Evolutionary conservation across 1,140 invertebrate genomes (phyloP).

Genomic region (Bradynema listronoti): DNA sequence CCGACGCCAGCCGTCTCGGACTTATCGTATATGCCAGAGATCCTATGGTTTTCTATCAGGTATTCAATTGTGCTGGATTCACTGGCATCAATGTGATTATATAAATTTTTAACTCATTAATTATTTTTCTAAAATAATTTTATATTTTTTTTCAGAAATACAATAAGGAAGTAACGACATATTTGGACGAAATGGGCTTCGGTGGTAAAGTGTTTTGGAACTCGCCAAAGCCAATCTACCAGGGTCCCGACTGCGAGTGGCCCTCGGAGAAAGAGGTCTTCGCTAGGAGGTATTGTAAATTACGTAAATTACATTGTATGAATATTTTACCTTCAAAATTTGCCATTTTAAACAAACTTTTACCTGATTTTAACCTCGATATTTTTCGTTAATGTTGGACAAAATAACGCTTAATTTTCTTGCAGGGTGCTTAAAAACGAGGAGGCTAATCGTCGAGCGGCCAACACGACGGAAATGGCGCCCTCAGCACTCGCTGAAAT

Average conservation of each 20-base stretch:
- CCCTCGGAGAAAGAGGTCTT: slow-evolving; percentile 58
- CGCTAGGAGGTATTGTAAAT: slow-evolving; percentile 42
- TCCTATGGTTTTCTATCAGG: slow-evolving; percentile 54
- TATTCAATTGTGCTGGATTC: slow-evolving; percentile 8
- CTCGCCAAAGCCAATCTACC: slow-evolving; percentile 54
- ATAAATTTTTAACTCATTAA: too few species aligned
- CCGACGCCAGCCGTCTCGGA: slow-evolving; percentile 53
- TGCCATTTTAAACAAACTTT: neutral
- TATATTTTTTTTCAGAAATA: slow-evolving; percentile 47
- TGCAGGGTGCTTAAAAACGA: slow-evolving; percentile 56
- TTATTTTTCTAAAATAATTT: neutral
- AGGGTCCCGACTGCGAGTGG: slow-evolving; percentile 57
- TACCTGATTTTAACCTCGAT: too few species aligned
- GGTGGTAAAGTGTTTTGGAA: slow-evolving; percentile 57
- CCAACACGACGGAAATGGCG: slow-evolving; percentile 44
- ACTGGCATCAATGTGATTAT: too few species aligned
- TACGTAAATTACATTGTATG: slow-evolving; percentile 4
- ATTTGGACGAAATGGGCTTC: slow-evolving; percentile 48
- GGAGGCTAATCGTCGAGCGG: slow-evolving; percentile 38
- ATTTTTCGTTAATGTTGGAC: neutral
- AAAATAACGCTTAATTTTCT: slow-evolving; percentile 15
- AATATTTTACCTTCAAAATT: neutral
- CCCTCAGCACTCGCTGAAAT: slow-evolving; percentile 50
- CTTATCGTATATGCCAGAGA: slow-evolving; percentile 53
- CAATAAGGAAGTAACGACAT: slow-evolving; percentile 56